These are phyloP conservation scores for Acrobasis consociella DNA, from an alignment of 2,888 invertebrate genomes.

Conservation along the genomic window DNA sequence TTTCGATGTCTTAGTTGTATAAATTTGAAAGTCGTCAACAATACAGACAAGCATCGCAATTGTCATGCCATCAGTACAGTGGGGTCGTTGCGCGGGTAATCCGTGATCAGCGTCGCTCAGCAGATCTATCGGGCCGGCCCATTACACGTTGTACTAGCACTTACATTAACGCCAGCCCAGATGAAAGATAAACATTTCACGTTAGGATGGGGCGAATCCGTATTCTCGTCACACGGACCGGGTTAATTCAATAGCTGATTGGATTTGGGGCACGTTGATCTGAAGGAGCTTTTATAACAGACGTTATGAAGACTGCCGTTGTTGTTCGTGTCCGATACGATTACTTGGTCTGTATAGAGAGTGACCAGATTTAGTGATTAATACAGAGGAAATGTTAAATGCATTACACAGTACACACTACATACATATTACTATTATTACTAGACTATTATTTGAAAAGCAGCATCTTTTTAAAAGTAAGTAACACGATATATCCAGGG, in stretches of 20 bases:
- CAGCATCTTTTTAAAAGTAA: too few relatives aligned
- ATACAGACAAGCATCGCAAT: constrained; percentile 23
- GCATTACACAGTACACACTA: too few relatives aligned
- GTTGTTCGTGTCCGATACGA: constrained; percentile 31
- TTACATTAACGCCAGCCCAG: constrained; percentile 73
- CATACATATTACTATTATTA: too few relatives aligned
- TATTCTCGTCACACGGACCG: constrained; percentile 80
- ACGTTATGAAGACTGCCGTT: constrained; percentile 34
- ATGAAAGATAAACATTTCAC: constrained; percentile 82
- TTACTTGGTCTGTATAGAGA: constrained; percentile 23
- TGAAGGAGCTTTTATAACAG: constrained; percentile 57
- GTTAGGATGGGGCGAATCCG: constrained; percentile 76
- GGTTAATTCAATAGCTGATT: constrained; percentile 83
- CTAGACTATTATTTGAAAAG: too few relatives aligned
- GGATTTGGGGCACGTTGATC: constrained; percentile 79
- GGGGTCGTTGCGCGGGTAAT: constrained; percentile 42
- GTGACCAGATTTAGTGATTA: too few relatives aligned
- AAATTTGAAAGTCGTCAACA: too few relatives aligned
- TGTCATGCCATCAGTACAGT: constrained; percentile 37
- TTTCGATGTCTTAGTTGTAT: too few relatives aligned
- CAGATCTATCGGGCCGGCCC: constrained; percentile 54
- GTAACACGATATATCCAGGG: too few relatives aligned
- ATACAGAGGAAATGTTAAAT: too few relatives aligned
- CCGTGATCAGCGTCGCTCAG: constrained; percentile 52
- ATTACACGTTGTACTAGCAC: constrained; percentile 68